phyloP scores from a whole-genome alignment of 2,113 vertebrate species.

The Tringa solitaria region DNA sequence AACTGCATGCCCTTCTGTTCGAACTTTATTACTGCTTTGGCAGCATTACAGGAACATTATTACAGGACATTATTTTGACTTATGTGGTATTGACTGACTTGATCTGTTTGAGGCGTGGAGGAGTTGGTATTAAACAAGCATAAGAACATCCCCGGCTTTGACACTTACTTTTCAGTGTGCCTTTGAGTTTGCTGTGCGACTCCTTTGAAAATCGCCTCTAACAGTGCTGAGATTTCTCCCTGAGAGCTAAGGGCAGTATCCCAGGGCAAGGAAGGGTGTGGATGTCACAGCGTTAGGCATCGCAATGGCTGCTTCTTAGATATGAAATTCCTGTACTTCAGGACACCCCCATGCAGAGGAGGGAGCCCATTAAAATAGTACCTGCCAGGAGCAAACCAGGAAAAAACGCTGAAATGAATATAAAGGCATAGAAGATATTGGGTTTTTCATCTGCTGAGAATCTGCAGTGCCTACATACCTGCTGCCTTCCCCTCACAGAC shows the following conservation, averaged over 20 bases:
- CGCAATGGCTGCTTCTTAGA: fast-evolving
- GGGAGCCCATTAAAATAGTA: background rate
- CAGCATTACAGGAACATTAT: background rate
- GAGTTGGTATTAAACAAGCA: background rate
- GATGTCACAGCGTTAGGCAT: background rate
- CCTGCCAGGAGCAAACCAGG: background rate
- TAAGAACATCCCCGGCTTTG: background rate
- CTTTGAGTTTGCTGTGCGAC: background rate
- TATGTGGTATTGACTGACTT: background rate
- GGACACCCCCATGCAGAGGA: background rate
- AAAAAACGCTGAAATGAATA: background rate
- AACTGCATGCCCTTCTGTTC: background rate
- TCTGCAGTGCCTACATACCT: background rate
- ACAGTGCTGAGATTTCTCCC: background rate
- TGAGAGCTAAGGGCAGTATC: background rate
- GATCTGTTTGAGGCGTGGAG: background rate
- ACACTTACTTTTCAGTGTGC: background rate
- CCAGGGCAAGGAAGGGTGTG: background rate
- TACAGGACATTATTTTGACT: background rate
- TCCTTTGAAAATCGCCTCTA: background rate
- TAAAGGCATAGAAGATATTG: background rate
- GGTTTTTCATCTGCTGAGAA: background rate
- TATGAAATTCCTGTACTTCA: background rate
- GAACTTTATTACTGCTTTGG: background rate
- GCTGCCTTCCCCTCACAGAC: background rate